Evolutionary conservation across 2,888 invertebrate species (phyloP).

Genomic region (Caenorhabditis auriculariae): DNA sequence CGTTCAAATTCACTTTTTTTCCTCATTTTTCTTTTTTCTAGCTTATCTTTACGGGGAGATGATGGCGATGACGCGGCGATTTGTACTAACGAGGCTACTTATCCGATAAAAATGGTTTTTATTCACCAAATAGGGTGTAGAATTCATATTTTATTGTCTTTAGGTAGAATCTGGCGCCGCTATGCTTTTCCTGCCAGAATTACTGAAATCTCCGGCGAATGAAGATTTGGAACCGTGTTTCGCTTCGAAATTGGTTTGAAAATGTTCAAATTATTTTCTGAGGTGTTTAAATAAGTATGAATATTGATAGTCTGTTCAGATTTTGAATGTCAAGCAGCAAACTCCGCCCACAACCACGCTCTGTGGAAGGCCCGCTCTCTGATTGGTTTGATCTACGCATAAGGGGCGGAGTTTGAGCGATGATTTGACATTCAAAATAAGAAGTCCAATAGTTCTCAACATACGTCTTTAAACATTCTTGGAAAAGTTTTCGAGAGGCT

Average conservation of each 20-base stretch:
- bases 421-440: no score
- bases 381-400: no score
- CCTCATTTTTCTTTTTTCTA: background rate
- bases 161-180: conserved; percentile 25
- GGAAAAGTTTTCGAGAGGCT: conserved; percentile 7
- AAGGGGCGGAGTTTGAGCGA: no score
- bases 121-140: no score
- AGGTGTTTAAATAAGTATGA: no score
- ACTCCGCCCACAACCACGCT: no score
- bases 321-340: no score
- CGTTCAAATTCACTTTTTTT: conserved; percentile 1
- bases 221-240: conserved; percentile 6
- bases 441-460: no score
- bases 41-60: conserved; percentile 20
- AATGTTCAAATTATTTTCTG: background rate
- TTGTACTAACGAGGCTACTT: conserved; percentile 15
- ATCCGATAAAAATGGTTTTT: conserved; percentile 22
- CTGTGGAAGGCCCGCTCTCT: no score
- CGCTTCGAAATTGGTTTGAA: conserved; percentile 4
- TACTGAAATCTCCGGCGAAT: conserved; percentile 5
- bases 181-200: conserved; percentile 9
- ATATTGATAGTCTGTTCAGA: no score
- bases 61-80: conserved; percentile 15
- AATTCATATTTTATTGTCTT: no score
- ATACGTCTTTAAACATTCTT: background rate